These are phyloP conservation scores for Drosophila santomea DNA, from an alignment of 1,140 invertebrate genomes.

Conservation along the genomic window DNA sequence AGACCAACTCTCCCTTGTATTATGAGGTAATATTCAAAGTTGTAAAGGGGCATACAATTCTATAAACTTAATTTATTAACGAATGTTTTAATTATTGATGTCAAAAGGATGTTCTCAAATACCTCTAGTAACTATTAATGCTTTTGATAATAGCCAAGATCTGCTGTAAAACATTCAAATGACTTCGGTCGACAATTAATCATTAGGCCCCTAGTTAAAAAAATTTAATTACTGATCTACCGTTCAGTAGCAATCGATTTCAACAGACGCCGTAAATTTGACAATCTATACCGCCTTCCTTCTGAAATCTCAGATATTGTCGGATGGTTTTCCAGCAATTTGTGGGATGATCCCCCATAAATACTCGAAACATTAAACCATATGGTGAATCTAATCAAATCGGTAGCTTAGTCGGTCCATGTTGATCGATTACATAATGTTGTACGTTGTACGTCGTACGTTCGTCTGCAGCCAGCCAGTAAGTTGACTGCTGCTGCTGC, in stretches of 20 bases:
- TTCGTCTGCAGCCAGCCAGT: conserved; percentile 39
- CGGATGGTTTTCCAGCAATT: conserved; percentile 26
- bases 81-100: too few species aligned
- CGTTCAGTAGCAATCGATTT: neutral
- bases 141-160: too few species aligned
- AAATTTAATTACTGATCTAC: neutral
- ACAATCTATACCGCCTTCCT: conserved; percentile 2
- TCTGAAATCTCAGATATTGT: conserved; percentile 3
- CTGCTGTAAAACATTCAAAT: too few species aligned
- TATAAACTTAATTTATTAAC: too few species aligned
- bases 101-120: too few species aligned
- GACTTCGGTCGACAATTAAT: too few species aligned
- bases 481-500: conserved; percentile 31
- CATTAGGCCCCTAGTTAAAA: too few species aligned
- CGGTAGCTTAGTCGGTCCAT: conserved; percentile 16
- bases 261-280: neutral
- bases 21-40: neutral
- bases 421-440: conserved; percentile 44
- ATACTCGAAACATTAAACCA: conserved; percentile 32
- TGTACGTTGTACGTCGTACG: conserved; percentile 34
- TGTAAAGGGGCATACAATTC: neutral
- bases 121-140: too few species aligned
- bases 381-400: conserved; percentile 47
- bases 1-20: conserved; percentile 3
- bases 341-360: conserved; percentile 26